Conservation (phyloP, 2,113 vertebrate species). For the Dasyurus viverrinus region DNA sequence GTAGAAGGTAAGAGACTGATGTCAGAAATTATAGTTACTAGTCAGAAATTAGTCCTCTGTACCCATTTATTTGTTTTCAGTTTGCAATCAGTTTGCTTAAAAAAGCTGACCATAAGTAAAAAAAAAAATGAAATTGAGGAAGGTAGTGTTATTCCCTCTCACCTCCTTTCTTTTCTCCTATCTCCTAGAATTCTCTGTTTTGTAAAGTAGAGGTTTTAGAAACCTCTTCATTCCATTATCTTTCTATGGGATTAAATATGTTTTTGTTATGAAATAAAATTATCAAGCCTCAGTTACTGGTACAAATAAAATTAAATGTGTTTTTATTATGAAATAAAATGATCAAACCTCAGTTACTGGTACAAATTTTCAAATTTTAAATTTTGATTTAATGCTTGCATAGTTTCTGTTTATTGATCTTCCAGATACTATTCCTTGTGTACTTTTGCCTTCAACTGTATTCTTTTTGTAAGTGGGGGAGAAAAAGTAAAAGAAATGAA, state of each 20-base stretch:
- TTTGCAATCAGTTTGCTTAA: neutral
- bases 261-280: too few species aligned
- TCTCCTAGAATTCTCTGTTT: slow-evolving; percentile 18
- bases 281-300: too few species aligned
- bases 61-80: neutral
- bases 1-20: neutral
- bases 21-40: too few species aligned
- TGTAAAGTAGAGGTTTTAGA: slow-evolving; percentile 9
- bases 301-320: too few species aligned
- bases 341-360: neutral
- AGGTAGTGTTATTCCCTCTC: neutral
- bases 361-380: slow-evolving; percentile 27
- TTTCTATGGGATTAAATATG: neutral
- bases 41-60: neutral
- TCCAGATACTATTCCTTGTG: neutral
- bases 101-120: neutral
- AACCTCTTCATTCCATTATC: slow-evolving; percentile 22
- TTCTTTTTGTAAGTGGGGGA: slow-evolving; percentile 13
- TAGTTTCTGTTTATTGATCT: neutral
- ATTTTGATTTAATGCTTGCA: neutral
- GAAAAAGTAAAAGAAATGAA: slow-evolving; percentile 45
- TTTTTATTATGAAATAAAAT: neutral
- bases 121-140: neutral
- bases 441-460: slow-evolving; percentile 21
- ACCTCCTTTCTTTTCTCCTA: neutral